These are phyloP conservation scores for Callospermophilus lateralis DNA, from an alignment of 2,113 vertebrate species.

Conservation along the genomic window DNA sequence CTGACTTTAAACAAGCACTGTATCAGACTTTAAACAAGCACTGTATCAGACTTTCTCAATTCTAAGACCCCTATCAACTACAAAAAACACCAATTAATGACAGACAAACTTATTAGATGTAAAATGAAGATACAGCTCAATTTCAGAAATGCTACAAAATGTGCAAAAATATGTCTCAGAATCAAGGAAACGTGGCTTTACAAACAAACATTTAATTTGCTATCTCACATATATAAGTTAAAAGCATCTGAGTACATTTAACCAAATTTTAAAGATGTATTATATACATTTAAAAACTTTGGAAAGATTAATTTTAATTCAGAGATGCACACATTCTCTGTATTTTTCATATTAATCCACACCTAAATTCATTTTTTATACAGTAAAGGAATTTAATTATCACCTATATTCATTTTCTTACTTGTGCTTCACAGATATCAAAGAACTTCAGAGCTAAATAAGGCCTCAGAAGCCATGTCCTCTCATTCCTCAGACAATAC, in stretches of 20 bases:
- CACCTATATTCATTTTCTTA: neutral
- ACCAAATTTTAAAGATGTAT: neutral
- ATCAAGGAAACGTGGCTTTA: conserved; percentile 1
- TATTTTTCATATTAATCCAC: conserved; percentile 34
- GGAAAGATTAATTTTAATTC: conserved; percentile 35
- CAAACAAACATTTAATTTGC: conserved; percentile 15
- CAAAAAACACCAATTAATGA: neutral
- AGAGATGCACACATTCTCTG: neutral
- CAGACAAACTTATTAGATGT: neutral
- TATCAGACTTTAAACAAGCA: neutral
- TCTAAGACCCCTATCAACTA: neutral
- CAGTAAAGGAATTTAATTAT: neutral
- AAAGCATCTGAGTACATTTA: neutral
- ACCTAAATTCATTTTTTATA: neutral
- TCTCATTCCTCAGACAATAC: neutral
- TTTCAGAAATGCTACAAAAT: conserved; percentile 19
- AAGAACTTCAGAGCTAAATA: neutral
- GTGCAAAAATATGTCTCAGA: conserved; percentile 20
- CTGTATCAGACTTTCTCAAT: neutral
- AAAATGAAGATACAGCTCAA: neutral
- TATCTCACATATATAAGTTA: neutral
- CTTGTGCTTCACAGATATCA: neutral
- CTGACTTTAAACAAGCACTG: neutral
- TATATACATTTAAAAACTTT: neutral
- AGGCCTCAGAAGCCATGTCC: neutral